These are phyloP conservation scores for Callopanchax toddi DNA, from an alignment of 2,113 vertebrate genomes.

Conservation along the genomic window DNA sequence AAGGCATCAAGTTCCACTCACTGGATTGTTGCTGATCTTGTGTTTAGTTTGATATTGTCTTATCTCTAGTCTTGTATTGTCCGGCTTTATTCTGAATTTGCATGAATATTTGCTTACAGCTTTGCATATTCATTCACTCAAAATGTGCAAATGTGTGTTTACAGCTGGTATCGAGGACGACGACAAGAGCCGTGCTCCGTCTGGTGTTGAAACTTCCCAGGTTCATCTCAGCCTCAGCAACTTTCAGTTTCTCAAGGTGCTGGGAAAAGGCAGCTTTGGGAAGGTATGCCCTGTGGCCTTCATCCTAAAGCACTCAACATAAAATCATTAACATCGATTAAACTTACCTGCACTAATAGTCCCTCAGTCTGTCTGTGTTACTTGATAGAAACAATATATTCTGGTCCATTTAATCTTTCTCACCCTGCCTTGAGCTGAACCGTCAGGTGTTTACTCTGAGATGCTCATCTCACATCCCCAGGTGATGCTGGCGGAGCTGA, in stretches of 20 bases:
- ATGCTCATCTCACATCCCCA: conserved; percentile 48
- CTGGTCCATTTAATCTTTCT: background rate
- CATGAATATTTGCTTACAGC: conserved; percentile 15
- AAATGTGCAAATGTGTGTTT: conserved; percentile 28
- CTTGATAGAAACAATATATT: no score
- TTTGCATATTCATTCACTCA: conserved; percentile 39
- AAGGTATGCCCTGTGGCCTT: conserved; percentile 81
- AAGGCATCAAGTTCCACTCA: background rate
- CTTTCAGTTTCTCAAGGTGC: conserved; percentile 92
- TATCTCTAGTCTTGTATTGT: background rate
- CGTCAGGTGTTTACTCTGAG: background rate
- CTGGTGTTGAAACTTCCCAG: conserved; percentile 19
- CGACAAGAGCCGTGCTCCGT: conserved; percentile 36
- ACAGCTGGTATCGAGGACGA: conserved; percentile 80
- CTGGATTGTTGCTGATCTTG: background rate
- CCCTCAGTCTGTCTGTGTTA: no score
- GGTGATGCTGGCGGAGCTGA: conserved; percentile 94
- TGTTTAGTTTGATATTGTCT: background rate
- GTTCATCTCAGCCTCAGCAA: conserved; percentile 82
- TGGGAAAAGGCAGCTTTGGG: conserved; percentile 98
- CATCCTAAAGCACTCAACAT: background rate
- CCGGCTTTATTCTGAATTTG: conserved; percentile 13
- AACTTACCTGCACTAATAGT: background rate
- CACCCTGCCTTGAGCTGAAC: no score
- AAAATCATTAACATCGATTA: background rate